phyloP scores from a whole-genome alignment of 2,113 vertebrate genomes.

The Corydoras maculifer region DNA sequence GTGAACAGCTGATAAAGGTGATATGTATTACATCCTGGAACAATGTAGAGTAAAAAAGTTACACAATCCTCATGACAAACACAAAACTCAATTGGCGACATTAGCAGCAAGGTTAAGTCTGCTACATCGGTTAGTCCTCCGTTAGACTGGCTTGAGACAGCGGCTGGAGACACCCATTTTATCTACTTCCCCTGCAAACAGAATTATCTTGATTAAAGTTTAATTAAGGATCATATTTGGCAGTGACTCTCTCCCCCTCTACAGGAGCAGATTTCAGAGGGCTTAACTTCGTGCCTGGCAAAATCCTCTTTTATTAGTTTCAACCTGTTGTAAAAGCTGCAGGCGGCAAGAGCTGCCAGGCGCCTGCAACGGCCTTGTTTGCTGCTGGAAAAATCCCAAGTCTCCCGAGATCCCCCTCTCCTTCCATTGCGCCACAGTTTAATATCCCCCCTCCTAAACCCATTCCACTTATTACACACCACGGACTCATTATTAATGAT shows the following conservation, averaged over 20 bases:
- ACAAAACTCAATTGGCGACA: slow-evolving; percentile 51
- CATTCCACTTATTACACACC: slow-evolving; percentile 92
- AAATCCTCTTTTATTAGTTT: slow-evolving; percentile 99
- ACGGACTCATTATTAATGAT: slow-evolving; percentile 99
- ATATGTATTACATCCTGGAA: background rate
- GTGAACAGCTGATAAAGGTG: background rate
- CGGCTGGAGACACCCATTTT: slow-evolving; percentile 63
- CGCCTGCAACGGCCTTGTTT: slow-evolving; percentile 96
- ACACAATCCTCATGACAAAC: slow-evolving; percentile 44
- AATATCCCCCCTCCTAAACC: slow-evolving; percentile 63
- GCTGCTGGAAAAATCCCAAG: slow-evolving; percentile 95
- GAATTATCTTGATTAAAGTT: slow-evolving; percentile 99
- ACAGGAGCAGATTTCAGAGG: slow-evolving; percentile 99
- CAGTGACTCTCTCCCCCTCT: slow-evolving; percentile 99
- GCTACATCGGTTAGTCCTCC: slow-evolving; percentile 60
- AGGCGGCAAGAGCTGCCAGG: slow-evolving; percentile 89
- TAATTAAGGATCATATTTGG: slow-evolving; percentile 99
- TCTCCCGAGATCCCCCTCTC: slow-evolving; percentile 87
- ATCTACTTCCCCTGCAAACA: slow-evolving; percentile 78
- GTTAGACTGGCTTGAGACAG: slow-evolving; percentile 53
- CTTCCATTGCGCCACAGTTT: slow-evolving; percentile 1
- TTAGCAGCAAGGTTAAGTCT: slow-evolving; percentile 58
- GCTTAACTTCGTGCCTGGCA: slow-evolving; percentile 99
- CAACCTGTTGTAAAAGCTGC: slow-evolving; percentile 99
- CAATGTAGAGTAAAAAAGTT: slow-evolving; percentile 11